A percentile compares a stretch with the other conserved stretches of the same genome.
Evolutionary conservation across 2,797 vertebrate species (phyloP).

Genomic region (Alca torda): DNA sequence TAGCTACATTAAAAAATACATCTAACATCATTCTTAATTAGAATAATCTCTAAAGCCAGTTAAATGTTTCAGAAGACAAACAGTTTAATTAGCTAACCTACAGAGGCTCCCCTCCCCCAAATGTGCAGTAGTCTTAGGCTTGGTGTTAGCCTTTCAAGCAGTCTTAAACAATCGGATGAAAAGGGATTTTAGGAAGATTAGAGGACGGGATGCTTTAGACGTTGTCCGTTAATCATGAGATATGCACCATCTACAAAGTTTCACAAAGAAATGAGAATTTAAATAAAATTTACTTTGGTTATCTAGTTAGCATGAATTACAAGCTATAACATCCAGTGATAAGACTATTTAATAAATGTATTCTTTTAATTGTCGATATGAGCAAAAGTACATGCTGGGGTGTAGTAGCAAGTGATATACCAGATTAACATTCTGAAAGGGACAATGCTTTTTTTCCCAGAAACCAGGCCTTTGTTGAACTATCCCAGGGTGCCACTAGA

Average conservation of each 20-base stretch:
- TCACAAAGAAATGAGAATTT: slow-evolving; percentile 78
- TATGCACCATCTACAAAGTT: slow-evolving; percentile 83
- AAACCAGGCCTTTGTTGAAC: slow-evolving; percentile 91
- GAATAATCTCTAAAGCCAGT: slow-evolving; percentile 91
- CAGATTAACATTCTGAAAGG: slow-evolving; percentile 92
- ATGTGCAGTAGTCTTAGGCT: slow-evolving; percentile 85
- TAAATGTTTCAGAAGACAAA: slow-evolving; percentile 94
- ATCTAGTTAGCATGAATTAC: slow-evolving; percentile 81
- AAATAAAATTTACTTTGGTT: slow-evolving; percentile 82
- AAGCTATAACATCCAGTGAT: slow-evolving; percentile 78
- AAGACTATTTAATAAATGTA: slow-evolving; percentile 81
- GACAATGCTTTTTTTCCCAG: slow-evolving; percentile 90
- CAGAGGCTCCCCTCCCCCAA: slow-evolving; percentile 84
- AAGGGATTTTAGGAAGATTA: slow-evolving; percentile 99
- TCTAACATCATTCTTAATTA: slow-evolving; percentile 84
- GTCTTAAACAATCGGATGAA: slow-evolving; percentile 99
- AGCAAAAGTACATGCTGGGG: slow-evolving; percentile 79
- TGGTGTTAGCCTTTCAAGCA: slow-evolving; percentile 96
- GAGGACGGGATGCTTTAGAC: slow-evolving; percentile 92
- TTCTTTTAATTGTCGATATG: slow-evolving; percentile 82
- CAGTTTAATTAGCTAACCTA: slow-evolving; percentile 96
- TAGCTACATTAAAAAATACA: slow-evolving; percentile 84
- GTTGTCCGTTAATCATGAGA: slow-evolving; percentile 98
- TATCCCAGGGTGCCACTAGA: slow-evolving; percentile 81
- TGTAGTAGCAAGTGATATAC: slow-evolving; percentile 86